Percentiles rank a stretch among this genome's conserved stretches.
Evolutionary conservation across 2,888 invertebrate genomes (phyloP).

Genomic region (Penaeus monodon): DNA sequence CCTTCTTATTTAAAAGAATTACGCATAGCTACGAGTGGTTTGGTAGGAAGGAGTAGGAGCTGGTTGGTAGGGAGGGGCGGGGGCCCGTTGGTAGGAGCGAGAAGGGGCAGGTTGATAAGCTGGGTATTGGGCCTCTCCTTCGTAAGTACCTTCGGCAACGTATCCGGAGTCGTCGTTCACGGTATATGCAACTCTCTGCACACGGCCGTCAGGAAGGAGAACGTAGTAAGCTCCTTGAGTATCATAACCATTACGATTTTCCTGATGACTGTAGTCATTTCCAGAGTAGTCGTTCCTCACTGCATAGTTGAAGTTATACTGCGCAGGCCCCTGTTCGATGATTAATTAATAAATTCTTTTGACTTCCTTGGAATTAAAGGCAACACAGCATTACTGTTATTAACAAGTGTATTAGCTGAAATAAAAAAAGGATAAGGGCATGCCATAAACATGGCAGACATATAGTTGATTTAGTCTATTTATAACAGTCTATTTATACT

Average conservation of each 20-base stretch:
- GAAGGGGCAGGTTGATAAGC: not conserved
- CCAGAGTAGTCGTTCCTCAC: constrained; percentile 48
- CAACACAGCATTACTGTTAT: too few relatives aligned
- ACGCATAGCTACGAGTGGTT: too few relatives aligned
- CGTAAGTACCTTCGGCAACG: constrained; percentile 39
- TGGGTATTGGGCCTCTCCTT: not conserved
- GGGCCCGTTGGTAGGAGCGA: not conserved
- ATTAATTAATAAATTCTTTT: too few relatives aligned
- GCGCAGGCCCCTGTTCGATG: constrained; percentile 12
- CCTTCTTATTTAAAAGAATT: too few relatives aligned
- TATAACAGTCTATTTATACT: too few relatives aligned
- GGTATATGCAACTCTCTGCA: constrained; percentile 37
- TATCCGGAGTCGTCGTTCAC: constrained; percentile 44
- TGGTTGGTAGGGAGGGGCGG: too few relatives aligned
- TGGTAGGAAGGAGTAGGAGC: not conserved
- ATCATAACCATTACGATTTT: constrained; percentile 34
- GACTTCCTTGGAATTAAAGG: too few relatives aligned
- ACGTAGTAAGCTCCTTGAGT: constrained; percentile 44
- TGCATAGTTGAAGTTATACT: constrained; percentile 41
- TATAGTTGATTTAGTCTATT: too few relatives aligned
- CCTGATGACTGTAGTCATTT: constrained; percentile 48
- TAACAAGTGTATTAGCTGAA: too few relatives aligned
- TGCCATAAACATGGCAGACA: too few relatives aligned
- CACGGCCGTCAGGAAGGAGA: constrained; percentile 45
- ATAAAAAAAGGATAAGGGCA: too few relatives aligned